Evolutionary conservation across 1,140 invertebrate genomes (phyloP).

Genomic region (Calephelis nemesis): DNA sequence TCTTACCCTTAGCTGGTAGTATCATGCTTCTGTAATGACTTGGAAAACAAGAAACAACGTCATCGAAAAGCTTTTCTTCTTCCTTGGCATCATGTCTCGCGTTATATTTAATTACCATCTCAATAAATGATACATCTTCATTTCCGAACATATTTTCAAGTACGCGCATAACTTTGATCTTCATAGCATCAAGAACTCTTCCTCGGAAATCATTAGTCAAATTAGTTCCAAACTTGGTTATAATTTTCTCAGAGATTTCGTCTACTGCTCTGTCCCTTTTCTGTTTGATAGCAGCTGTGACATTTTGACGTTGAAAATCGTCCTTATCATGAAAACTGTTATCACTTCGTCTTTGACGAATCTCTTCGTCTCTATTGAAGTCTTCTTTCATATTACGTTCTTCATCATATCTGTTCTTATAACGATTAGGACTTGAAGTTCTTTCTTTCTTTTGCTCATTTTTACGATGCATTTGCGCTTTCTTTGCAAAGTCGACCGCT

Average conservation of each 20-base stretch:
- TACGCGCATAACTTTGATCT: conserved; percentile 35
- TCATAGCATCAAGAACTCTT: conserved; percentile 44
- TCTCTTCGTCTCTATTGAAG: conserved; percentile 15
- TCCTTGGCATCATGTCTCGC: conserved; percentile 41
- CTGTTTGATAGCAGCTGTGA: conserved; percentile 26
- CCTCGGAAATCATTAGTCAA: conserved; percentile 35
- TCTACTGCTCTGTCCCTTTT: conserved; percentile 55
- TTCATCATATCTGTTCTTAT: conserved; percentile 24
- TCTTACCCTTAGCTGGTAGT: conserved; percentile 39
- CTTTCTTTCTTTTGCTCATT: conserved; percentile 33
- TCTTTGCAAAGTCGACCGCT: conserved; percentile 54
- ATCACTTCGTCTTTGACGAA: not conserved
- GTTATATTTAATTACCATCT: conserved; percentile 59
- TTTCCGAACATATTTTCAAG: conserved; percentile 53
- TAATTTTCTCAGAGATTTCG: conserved; percentile 51
- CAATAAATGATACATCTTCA: conserved; percentile 57
- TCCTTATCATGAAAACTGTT: conserved; percentile 19
- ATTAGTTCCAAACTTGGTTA: conserved; percentile 35
- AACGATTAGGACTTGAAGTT: conserved; percentile 23
- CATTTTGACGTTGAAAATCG: conserved; percentile 15
- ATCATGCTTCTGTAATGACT: conserved; percentile 43
- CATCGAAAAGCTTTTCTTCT: conserved; percentile 51
- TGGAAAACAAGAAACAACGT: conserved; percentile 48
- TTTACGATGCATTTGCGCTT: conserved; percentile 50
- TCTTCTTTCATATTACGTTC: not conserved